These are phyloP conservation scores for Ondatra zibethicus DNA, from an alignment of 2,113 vertebrate genomes.

Conservation along the genomic window DNA sequence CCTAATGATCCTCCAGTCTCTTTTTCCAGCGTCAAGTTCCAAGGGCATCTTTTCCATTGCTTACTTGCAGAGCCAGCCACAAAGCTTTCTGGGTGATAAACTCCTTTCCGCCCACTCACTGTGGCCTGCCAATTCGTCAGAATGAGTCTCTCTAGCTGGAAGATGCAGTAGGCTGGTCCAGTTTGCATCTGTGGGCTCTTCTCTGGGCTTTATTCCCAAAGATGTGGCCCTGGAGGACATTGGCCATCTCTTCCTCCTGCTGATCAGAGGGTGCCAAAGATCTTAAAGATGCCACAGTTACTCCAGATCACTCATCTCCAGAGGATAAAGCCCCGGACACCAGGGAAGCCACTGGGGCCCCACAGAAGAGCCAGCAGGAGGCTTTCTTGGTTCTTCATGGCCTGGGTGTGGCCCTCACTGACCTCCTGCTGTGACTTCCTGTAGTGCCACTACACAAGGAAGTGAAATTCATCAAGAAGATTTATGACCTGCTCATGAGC, in stretches of 20 bases:
- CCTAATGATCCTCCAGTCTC: not conserved
- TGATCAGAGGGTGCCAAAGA: not conserved
- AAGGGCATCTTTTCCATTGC: not conserved
- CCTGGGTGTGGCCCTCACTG: not conserved
- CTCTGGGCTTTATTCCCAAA: not conserved
- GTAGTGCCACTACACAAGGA: not conserved
- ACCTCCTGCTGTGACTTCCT: not conserved
- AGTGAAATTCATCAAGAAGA: not conserved
- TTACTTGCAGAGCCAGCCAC: not conserved
- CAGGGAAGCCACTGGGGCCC: not conserved
- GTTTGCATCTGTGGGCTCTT: not conserved
- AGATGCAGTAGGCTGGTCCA: not conserved
- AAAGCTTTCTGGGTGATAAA: not conserved
- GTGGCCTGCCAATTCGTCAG: not conserved
- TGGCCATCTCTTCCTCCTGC: not conserved
- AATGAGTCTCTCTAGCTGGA: not conserved
- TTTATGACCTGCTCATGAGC: not conserved
- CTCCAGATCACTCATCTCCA: not conserved
- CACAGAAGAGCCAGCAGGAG: not conserved
- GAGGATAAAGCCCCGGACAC: not conserved
- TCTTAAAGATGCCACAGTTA: not conserved
- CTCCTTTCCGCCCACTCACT: not conserved
- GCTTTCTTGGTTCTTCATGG: not conserved
- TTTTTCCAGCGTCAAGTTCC: not conserved
- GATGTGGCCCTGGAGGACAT: not conserved